phyloP scores from a whole-genome alignment of 2,113 vertebrate genomes.

The Indicator maculatus region DNA sequence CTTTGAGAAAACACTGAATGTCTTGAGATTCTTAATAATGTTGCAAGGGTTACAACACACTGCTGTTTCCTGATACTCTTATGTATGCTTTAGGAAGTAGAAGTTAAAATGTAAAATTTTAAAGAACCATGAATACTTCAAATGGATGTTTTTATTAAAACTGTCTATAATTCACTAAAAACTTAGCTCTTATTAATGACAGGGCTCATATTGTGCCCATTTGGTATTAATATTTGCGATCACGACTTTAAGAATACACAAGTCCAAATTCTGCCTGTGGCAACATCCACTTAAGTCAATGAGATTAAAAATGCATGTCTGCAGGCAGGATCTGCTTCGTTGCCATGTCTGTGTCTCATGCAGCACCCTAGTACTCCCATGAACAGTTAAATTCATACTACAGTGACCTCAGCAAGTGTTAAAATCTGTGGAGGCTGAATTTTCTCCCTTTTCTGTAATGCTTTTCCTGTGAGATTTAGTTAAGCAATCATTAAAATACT shows the following conservation, averaged over 20 bases:
- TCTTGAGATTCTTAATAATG: not conserved
- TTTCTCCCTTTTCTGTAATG: not conserved
- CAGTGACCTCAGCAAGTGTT: not conserved
- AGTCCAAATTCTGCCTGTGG: not conserved
- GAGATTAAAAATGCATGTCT: not conserved
- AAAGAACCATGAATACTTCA: not conserved
- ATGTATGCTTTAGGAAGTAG: not conserved
- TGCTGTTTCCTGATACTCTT: not conserved
- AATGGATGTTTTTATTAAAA: not conserved
- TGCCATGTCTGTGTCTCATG: not conserved
- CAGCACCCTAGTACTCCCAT: not conserved
- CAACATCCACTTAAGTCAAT: not conserved
- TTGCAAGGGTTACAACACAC: conserved; percentile 24
- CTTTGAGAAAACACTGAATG: conserved; percentile 5
- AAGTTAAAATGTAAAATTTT: not conserved
- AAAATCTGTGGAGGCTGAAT: not conserved
- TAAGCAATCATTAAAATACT: not conserved
- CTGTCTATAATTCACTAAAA: not conserved
- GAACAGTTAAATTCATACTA: not conserved
- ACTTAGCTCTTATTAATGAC: not conserved
- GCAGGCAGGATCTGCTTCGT: not conserved
- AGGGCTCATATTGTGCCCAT: not conserved
- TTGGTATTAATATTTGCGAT: not conserved
- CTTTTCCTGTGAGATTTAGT: not conserved
- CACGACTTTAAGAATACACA: not conserved